Percentiles rank a stretch among this genome's conserved stretches.
Conservation (phyloP, 2,113 vertebrate genomes). For the Beaufortia kweichowensis region DNA sequence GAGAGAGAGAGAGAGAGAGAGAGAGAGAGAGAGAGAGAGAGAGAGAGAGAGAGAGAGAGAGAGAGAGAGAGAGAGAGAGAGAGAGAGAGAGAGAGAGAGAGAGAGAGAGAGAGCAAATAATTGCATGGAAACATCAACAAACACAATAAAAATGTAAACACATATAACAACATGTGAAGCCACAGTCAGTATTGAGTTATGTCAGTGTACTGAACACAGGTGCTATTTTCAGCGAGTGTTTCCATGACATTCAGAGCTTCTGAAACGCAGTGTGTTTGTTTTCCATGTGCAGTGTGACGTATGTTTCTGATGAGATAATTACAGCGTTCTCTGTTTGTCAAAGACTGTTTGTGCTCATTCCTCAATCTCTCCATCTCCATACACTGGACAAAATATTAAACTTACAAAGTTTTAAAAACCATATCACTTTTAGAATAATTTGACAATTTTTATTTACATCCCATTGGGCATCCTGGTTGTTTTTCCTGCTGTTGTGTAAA, state of each 20-base stretch:
- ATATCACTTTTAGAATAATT: background rate
- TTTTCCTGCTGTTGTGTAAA: background rate
- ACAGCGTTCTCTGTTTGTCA: slow-evolving; percentile 64
- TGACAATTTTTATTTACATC: background rate
- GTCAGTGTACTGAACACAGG: slow-evolving; percentile 13
- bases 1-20: background rate
- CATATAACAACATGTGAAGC: background rate
- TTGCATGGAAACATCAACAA: slow-evolving; percentile 57
- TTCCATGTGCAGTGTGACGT: slow-evolving; percentile 60
- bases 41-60: too few relatives aligned
- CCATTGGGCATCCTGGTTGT: background rate
- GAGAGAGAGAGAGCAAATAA: slow-evolving; percentile 17
- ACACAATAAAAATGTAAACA: too few relatives aligned
- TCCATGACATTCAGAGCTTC: slow-evolving; percentile 67
- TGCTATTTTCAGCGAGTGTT: slow-evolving; percentile 69
- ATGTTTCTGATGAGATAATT: slow-evolving; percentile 70
- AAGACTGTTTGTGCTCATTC: slow-evolving; percentile 50
- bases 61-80: too few relatives aligned
- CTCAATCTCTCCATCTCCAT: background rate
- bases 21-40: background rate
- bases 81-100: too few relatives aligned
- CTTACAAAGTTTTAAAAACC: background rate
- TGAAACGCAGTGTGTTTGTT: slow-evolving; percentile 64
- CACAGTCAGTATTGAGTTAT: background rate
- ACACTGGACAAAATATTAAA: too few relatives aligned